Base-by-base conservation (phyloP, 2,797 vertebrate species). In the Gambelia wislizenii region DNA sequence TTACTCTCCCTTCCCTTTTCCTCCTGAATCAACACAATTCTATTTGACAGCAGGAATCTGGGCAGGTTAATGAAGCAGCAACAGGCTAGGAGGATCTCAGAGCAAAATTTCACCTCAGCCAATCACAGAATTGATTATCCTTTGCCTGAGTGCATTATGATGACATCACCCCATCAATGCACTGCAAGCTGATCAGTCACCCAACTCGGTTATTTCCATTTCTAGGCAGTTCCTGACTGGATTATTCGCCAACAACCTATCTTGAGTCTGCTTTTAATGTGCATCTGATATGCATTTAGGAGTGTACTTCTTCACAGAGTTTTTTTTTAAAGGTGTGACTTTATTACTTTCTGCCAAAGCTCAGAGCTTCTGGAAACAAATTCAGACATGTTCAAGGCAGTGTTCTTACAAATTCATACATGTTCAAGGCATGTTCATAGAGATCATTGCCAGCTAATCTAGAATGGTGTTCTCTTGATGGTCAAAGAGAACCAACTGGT, bases 221-320 rank as follows among this genome's bases (percentile, higher is more conserved):
- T 39, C 76, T 70, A 89, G 83, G 90, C 91, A 44, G 70, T 89
- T 83, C 77, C 76, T 93, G 93, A 94, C 94, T 92, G 94, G 95
- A 96, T 95, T 96, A 94, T 94, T 95, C 76, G 87, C 86, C 84
- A 87, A 64, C 89, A 90, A 89, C 89, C 91, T 92, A 79, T 93
- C 93, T 92, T 93, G 91, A 93, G 79, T 61, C 88, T 91, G 82
- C 84, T 80, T 92, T 93, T 92, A 94, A 89, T 56, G 49, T 92
- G 78, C 90, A 86, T 78, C 77, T 91, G 90, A 81, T 90, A 86
- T 64, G 77, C 54, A 85, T 91, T 92, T 87, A 85, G 84, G 92
- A 89, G 84, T 91, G 89, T 88, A 85, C 88, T n/a, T 89, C 84
- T 84, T 87, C 74, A 84, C 89, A 88, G 86, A 78, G 56, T 49